Evolutionary conservation across 2,797 vertebrate species (phyloP).

Genomic region (Pachyuromys duprasi): DNA sequence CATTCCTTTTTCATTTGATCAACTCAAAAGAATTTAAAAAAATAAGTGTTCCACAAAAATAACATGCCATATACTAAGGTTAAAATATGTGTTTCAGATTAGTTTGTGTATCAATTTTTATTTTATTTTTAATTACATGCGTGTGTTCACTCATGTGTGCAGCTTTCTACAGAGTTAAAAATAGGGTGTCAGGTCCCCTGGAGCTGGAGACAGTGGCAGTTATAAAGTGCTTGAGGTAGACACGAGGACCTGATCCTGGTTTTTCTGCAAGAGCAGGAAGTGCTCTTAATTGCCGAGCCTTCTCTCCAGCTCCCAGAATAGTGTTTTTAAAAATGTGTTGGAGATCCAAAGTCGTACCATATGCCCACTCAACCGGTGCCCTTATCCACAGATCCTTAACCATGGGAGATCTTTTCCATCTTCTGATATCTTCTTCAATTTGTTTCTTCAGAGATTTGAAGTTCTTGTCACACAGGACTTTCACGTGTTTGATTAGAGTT

Average conservation of each 20-base stretch:
- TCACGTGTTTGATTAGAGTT: no score
- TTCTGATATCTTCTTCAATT: no score
- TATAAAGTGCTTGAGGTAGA: fast-evolving
- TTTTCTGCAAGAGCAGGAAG: fast-evolving
- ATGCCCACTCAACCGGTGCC: neutral
- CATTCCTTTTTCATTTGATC: neutral
- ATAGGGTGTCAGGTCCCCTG: neutral
- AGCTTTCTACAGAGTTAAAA: neutral
- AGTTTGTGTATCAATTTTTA: neutral
- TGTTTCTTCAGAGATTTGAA: no score
- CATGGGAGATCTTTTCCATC: no score
- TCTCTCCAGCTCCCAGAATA: neutral
- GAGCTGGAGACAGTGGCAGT: neutral
- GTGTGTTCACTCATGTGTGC: neutral
- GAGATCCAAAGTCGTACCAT: neutral
- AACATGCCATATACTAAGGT: neutral
- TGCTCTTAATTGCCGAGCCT: neutral
- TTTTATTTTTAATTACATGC: neutral
- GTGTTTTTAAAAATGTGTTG: neutral
- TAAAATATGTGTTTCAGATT: neutral
- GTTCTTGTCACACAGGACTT: no score
- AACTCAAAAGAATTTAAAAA: neutral
- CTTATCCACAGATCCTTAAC: neutral
- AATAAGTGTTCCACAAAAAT: neutral
- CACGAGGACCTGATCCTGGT: neutral